Evolutionary conservation across 2,888 invertebrate genomes (phyloP), one percentile per base, ranked within the genome.

Genomic region (Therioaphis trifolii): DNA sequence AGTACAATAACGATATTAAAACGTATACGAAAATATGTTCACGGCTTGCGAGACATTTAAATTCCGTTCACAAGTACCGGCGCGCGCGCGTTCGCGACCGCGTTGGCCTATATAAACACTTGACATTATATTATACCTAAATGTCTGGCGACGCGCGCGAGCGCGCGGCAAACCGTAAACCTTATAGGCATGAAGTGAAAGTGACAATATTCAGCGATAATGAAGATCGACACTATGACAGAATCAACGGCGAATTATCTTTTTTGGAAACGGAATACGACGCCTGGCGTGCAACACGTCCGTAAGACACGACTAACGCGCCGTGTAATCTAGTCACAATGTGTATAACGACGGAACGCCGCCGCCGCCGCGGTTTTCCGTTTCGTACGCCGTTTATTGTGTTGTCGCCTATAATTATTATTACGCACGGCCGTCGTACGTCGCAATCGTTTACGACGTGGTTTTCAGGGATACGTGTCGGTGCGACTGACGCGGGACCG

Each of bases 171-270:
- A 69, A 72, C 49, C 58, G 61, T 72, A 46, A 69, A 72, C 29
- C 24, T 61, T 71, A 58, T 58, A 55, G 43, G 69, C 79, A 43
- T 29, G 79, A 74, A 72, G 80, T 74, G 80, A 82, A 82, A 82
- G 80, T 63, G 80, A 82, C 46, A 80, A 72, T 35, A 72, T 49
- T 49, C 15, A 72, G 43, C 80, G 58, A 72, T 82, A 72, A 72
- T 58, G 80, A 74, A 63, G 72, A 82, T 74, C 63, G 49, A 63
- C 35, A 61, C 80, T 61, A 58, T 35, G 58, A 71, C 80, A 71
- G 21, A 49, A 68, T 78, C 21, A 49, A 49, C 68, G 18, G 35
- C 21, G 21, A 77, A 77, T 66, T 66, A 66, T 52, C n/a, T n/a
- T 9, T 63, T 14, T 58, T 72, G 46, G 35, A 71, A 71, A 79